Conservation (phyloP, 2,888 invertebrate genomes). For the Glyphotaelius pellucidus region DNA sequence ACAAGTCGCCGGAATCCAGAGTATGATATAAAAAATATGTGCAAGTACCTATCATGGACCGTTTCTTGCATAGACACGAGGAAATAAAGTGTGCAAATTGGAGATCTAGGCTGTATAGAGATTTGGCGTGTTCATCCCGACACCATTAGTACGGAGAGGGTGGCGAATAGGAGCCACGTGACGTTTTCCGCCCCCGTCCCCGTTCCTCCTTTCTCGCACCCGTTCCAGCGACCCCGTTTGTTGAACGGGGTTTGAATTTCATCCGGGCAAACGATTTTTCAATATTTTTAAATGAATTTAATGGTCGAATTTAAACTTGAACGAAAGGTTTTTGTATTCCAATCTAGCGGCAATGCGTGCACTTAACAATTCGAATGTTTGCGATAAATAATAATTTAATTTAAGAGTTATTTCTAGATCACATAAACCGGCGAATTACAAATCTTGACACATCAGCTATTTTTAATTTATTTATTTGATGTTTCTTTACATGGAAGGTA, state of each 20-base stretch:
- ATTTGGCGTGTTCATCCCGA: slow-evolving; percentile 45
- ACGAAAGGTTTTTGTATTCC: not conserved
- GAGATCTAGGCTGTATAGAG: slow-evolving; percentile 25
- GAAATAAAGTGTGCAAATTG: slow-evolving; percentile 52
- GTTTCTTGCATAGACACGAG: slow-evolving; percentile 27
- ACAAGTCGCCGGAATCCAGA: slow-evolving; percentile 18
- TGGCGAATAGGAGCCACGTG: slow-evolving; percentile 35
- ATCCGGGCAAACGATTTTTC: not conserved
- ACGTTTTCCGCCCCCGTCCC: slow-evolving; percentile 29
- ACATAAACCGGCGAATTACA: too few species aligned
- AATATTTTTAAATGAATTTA: not conserved
- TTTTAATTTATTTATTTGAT: too few species aligned
- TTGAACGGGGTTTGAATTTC: not conserved
- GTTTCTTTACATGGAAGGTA: too few species aligned
- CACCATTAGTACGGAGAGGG: slow-evolving; percentile 43
- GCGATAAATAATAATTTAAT: too few species aligned
- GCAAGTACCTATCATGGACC: slow-evolving; percentile 4
- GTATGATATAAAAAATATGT: slow-evolving; percentile 21
- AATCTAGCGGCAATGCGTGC: not conserved
- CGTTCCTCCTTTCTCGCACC: not conserved
- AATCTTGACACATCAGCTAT: too few species aligned
- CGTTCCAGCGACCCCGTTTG: slow-evolving; percentile 7
- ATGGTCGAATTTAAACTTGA: not conserved
- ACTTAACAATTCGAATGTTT: too few species aligned
- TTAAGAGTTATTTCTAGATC: too few species aligned